These are phyloP conservation scores for Chiropotes sagulatus DNA, from an alignment of 2,797 vertebrate genomes.

Conservation along the genomic window DNA sequence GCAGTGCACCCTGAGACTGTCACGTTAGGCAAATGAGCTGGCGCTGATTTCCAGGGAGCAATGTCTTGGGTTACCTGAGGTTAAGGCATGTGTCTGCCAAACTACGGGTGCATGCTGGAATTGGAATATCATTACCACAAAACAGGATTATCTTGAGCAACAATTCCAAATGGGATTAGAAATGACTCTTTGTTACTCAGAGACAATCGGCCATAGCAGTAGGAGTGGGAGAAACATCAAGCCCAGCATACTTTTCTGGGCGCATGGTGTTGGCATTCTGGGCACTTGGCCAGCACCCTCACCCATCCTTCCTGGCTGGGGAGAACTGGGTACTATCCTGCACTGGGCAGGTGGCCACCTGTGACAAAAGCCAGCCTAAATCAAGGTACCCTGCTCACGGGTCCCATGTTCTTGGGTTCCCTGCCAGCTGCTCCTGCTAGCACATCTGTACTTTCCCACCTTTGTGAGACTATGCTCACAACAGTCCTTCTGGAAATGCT, in stretches of 20 bases:
- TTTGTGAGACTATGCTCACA: background rate
- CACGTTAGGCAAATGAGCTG: conserved; percentile 76
- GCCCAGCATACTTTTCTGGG: conserved; percentile 61
- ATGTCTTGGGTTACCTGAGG: conserved; percentile 56
- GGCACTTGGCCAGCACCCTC: conserved; percentile 65
- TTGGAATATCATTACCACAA: conserved; percentile 75
- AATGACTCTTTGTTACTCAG: conserved; percentile 74
- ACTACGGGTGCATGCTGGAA: conserved; percentile 66
- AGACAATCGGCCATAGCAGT: conserved; percentile 68
- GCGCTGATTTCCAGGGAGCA: conserved; percentile 52
- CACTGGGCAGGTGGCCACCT: conserved; percentile 53
- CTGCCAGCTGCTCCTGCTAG: background rate
- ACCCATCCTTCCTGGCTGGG: conserved; percentile 70
- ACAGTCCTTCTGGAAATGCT: background rate
- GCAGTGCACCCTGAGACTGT: background rate
- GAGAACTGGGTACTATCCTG: conserved; percentile 63
- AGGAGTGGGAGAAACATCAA: conserved; percentile 58
- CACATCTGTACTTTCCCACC: background rate
- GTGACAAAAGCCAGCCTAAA: conserved; percentile 44
- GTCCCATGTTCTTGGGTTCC: conserved; percentile 2
- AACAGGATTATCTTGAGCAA: conserved; percentile 77
- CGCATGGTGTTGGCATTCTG: conserved; percentile 53
- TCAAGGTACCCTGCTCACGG: conserved; percentile 14
- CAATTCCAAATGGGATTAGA: conserved; percentile 77
- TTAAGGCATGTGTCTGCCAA: conserved; percentile 71